Evolutionary conservation across 2,888 invertebrate genomes (phyloP).

Genomic region (Metacarcinus magister): DNA sequence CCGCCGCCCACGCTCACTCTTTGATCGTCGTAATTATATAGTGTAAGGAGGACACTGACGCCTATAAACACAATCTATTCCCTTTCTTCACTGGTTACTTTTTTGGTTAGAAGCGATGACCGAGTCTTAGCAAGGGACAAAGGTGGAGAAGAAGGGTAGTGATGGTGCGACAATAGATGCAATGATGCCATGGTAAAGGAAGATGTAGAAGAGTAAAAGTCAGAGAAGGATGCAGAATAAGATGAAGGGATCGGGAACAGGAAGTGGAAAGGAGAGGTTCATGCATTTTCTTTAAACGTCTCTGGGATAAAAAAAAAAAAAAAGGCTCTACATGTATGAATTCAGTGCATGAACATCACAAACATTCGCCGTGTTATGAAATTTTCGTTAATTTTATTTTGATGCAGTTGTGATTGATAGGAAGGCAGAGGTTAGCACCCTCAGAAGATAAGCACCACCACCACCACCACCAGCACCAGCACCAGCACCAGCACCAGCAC

Average conservation of each 20-base stretch:
- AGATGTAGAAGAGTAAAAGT: not conserved
- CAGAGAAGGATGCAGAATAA: not conserved
- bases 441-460: too few species aligned
- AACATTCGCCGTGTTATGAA: not conserved
- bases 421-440: not conserved
- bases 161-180: too few species aligned
- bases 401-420: not conserved
- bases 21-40: not conserved
- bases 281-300: too few species aligned
- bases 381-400: not conserved
- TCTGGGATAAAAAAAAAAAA: too few species aligned
- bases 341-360: not conserved
- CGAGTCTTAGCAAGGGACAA: not conserved
- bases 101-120: not conserved
- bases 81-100: constrained; percentile 11
- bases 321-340: too few species aligned
- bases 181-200: too few species aligned
- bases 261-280: not conserved
- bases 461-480: too few species aligned
- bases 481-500: too few species aligned
- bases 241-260: not conserved
- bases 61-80: not conserved
- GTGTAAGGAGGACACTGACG: not conserved
- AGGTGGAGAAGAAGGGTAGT: not conserved
- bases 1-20: not conserved